Percentiles rank a stretch among this genome's conserved stretches.
Evolutionary conservation across 2,888 invertebrate genomes (phyloP).

Genomic region (Auanema freiburgensis): DNA sequence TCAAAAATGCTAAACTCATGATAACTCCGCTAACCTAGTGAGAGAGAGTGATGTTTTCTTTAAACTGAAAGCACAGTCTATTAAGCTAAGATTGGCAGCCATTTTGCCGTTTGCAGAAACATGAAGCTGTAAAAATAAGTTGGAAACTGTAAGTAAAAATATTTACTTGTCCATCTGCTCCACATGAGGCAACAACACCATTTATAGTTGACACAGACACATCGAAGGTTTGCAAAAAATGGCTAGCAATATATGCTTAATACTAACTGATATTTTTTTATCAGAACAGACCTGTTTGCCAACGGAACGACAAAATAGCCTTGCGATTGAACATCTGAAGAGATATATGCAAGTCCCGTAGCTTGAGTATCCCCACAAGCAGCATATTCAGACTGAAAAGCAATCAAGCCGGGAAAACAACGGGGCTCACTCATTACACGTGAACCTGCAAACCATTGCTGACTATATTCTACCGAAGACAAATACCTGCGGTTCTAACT

Average conservation of each 20-base stretch:
- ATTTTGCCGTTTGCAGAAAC: conserved; percentile 18
- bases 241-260: conserved; percentile 17
- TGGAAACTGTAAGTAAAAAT: neutral
- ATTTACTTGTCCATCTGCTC: conserved; percentile 31
- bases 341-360: conserved; percentile 23
- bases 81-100: neutral
- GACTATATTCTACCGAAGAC: neutral
- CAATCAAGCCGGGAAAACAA: conserved; percentile 25
- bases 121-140: no score
- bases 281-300: conserved; percentile 21
- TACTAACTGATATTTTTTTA: neutral
- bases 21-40: neutral
- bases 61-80: conserved; percentile 14
- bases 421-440: conserved; percentile 25
- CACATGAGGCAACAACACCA: conserved; percentile 28
- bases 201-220: conserved; percentile 21
- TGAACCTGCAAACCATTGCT: conserved; percentile 4
- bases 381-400: conserved; percentile 31
- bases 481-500: conserved; percentile 27
- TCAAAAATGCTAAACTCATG: neutral
- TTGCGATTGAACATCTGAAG: conserved; percentile 16
- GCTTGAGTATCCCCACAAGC: conserved; percentile 11
- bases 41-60: conserved; percentile 5
- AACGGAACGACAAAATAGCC: conserved; percentile 26
- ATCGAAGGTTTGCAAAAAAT: conserved; percentile 32